Conservation (phyloP, 2,113 vertebrate species). For the Plotosus lineatus region DNA sequence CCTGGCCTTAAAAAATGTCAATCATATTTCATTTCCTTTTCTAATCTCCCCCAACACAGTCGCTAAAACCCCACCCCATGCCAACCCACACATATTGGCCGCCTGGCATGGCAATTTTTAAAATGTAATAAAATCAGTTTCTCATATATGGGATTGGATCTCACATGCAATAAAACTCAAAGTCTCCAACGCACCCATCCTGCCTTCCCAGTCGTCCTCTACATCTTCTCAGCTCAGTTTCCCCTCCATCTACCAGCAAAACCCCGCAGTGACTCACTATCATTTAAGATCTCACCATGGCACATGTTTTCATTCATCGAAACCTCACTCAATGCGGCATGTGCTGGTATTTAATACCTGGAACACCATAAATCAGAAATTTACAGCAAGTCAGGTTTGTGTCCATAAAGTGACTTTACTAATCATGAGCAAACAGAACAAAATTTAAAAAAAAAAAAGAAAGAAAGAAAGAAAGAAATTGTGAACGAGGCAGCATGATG, state of each 20-base stretch:
- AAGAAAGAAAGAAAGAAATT: too few species aligned
- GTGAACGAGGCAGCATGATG: too few species aligned
- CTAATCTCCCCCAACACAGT: too few species aligned
- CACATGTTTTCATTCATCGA: slow-evolving; percentile 2
- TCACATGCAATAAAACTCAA: slow-evolving; percentile 59
- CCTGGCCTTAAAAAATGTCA: slow-evolving; percentile 55
- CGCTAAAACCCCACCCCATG: neutral
- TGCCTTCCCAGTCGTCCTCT: neutral
- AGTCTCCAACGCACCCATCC: slow-evolving; percentile 36
- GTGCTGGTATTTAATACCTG: neutral
- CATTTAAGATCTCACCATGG: neutral
- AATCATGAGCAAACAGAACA: neutral
- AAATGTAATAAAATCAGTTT: slow-evolving; percentile 66
- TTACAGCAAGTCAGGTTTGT: neutral
- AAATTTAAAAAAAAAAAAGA: neutral
- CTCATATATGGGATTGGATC: slow-evolving; percentile 59
- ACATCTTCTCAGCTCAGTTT: slow-evolving; percentile 44
- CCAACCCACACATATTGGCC: slow-evolving; percentile 1
- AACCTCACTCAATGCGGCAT: neutral
- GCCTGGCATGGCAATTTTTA: slow-evolving; percentile 59
- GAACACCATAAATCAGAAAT: neutral
- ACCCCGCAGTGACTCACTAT: slow-evolving; percentile 11
- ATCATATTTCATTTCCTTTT: slow-evolving; percentile 54
- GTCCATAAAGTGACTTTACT: too few species aligned
- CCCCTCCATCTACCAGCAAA: slow-evolving; percentile 11